phyloP scores from a whole-genome alignment of 2,888 invertebrate genomes.

The Cerastis rubricosa region DNA sequence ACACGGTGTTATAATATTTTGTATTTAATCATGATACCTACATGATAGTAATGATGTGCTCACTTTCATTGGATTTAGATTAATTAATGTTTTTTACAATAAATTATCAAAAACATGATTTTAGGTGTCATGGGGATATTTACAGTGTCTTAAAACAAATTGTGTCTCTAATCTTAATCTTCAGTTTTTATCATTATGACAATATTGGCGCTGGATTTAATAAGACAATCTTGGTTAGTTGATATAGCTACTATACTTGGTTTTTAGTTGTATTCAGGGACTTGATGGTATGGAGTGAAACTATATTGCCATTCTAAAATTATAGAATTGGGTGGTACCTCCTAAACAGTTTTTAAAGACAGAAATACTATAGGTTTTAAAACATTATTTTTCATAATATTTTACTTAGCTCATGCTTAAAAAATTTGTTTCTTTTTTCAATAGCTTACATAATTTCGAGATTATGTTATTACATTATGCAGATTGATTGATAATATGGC shows the following conservation, averaged over 20 bases:
- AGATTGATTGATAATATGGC: background rate
- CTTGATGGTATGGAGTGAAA: background rate
- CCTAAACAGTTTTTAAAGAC: background rate
- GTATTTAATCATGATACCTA: slow-evolving; percentile 16
- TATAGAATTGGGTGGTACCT: background rate
- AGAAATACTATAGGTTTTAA: background rate
- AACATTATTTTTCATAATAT: background rate
- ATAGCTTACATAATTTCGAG: background rate
- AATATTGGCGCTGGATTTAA: slow-evolving; percentile 21
- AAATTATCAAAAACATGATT: background rate
- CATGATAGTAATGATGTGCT: slow-evolving; percentile 23
- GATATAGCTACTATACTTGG: background rate
- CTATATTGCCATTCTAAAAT: background rate
- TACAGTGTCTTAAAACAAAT: slow-evolving; percentile 27
- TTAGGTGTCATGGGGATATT: slow-evolving; percentile 17
- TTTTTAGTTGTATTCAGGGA: background rate
- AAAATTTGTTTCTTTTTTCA: background rate
- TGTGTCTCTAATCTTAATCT: slow-evolving; percentile 37
- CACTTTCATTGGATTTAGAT: slow-evolving; percentile 32
- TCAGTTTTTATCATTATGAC: slow-evolving; percentile 28
- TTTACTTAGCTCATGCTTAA: background rate
- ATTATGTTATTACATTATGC: background rate
- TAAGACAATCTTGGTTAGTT: slow-evolving; percentile 3
- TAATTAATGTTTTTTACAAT: slow-evolving; percentile 8
- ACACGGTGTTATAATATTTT: slow-evolving; percentile 5